A percentile compares a stretch with the other conserved stretches of the same genome.
Evolutionary conservation across 23 tunicate species (phyloP).

Genomic region (Ascidia mentula): DNA sequence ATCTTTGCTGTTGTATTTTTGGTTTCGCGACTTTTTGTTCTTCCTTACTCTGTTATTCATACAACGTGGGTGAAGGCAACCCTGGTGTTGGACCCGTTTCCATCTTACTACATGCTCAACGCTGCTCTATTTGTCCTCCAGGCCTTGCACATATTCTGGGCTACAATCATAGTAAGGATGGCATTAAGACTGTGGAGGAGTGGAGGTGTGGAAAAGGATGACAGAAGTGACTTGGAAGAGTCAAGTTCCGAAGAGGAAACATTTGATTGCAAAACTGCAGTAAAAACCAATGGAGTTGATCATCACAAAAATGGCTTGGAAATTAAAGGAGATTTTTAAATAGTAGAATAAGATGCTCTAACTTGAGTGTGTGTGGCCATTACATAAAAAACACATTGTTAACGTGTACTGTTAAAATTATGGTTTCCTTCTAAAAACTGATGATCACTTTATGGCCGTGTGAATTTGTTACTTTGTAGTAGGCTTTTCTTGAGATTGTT

Average conservation of each 20-base stretch:
- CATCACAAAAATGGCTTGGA: too few species aligned
- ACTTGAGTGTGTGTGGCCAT: too few species aligned
- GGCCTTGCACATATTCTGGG: slow-evolving; percentile 86
- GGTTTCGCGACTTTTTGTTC: slow-evolving; percentile 56
- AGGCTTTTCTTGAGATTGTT: too few species aligned
- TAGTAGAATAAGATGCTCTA: too few species aligned
- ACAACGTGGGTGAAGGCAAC: slow-evolving; percentile 81
- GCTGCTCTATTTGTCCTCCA: slow-evolving; percentile 63
- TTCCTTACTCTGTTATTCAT: slow-evolving; percentile 67
- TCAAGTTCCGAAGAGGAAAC: slow-evolving; percentile 19
- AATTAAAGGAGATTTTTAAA: too few species aligned
- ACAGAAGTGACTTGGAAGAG: slow-evolving; percentile 76
- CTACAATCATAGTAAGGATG: slow-evolving; percentile 75
- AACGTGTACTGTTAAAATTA: too few species aligned
- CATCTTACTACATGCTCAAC: slow-evolving; percentile 78
- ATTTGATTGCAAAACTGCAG: too few species aligned
- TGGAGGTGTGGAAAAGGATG: slow-evolving; percentile 65
- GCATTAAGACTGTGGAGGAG: slow-evolving; percentile 50
- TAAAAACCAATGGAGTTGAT: too few species aligned
- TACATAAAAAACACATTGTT: too few species aligned
- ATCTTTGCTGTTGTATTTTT: slow-evolving; percentile 86
- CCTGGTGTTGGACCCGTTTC: slow-evolving; percentile 41
- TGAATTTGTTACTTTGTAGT: too few species aligned
- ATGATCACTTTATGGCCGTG: too few species aligned
- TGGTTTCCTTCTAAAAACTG: too few species aligned